Base-by-base conservation (phyloP, 1,140 invertebrate species). In the Babylonia areolata region DNA sequence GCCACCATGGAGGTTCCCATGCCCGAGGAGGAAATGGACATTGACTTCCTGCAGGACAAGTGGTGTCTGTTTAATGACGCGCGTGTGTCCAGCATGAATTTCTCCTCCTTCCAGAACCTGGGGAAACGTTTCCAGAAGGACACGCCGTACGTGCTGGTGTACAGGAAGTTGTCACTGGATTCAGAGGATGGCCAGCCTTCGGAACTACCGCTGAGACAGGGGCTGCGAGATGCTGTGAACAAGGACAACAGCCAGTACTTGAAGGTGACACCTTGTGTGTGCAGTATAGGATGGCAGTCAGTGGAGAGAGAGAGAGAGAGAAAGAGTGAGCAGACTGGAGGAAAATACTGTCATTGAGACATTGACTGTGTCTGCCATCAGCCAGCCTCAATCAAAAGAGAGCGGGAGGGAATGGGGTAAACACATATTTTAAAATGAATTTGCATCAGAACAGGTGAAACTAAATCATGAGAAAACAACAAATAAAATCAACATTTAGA, bases 41-140 rank as follows among this genome's bases (percentile, higher is more conserved):
- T 91, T 11, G 92, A 93, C 85, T 92, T 92, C 75, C 89, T 91
- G 6, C 88, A 91, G 51, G 94, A 96, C 2, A 95, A 95, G 87
- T 98, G 97, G 97, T 97, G 96, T 91, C 96, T 96, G 88, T 97
- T 97, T 90, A 97, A 98, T 90, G 97, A 98, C 88, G 96, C 95
- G 82, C 94, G 95, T 3, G 97, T 98, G 0, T 95, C 95, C 0
- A 93, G 93, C 35, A 95, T 96, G 0, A 95, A 95, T 1, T 95
- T 96, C 33, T 93, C 95, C 1, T 95, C 96, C 20, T 95, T 97
- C 81, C 83, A 71, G 86, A 95, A 94, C 85, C 94, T 97, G 33
- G 95, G 91, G 2, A 90, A 92, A 42, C 89, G 91, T 40, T 95
- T 96, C 84, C 95, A 96, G 5, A 96, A 96, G 2, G 96, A 97